phyloP scores from a whole-genome alignment of 2,113 vertebrate species.

The Pterocles burchelli region DNA sequence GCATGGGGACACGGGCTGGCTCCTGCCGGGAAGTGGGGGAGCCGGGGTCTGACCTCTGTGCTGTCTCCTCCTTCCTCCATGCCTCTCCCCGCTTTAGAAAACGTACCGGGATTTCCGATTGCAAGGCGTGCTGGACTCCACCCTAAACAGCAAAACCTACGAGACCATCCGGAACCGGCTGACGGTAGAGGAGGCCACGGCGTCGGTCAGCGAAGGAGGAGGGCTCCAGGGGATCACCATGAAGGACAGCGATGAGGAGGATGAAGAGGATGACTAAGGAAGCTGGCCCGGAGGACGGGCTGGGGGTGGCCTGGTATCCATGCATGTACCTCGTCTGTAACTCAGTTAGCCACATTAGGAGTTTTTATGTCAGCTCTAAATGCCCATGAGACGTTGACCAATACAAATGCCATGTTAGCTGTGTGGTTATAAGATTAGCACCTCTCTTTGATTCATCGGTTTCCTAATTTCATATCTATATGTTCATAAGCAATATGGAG shows the following conservation, averaged over 20 bases:
- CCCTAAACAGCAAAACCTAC: constrained; percentile 97
- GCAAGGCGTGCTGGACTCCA: constrained; percentile 99
- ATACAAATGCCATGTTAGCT: constrained; percentile 95
- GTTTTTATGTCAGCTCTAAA: constrained; percentile 92
- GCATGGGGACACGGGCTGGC: fast-evolving
- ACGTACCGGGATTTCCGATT: constrained; percentile 98
- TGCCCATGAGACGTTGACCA: constrained; percentile 92
- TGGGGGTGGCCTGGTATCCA: constrained; percentile 88
- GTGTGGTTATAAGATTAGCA: constrained; percentile 92
- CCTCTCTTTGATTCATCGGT: constrained; percentile 86
- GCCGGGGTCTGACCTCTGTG: neutral
- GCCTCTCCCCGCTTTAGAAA: constrained; percentile 81
- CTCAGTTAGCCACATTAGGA: constrained; percentile 97
- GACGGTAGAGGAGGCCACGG: constrained; percentile 94
- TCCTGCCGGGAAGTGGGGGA: neutral
- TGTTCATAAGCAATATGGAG: constrained; percentile 99
- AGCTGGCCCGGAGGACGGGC: constrained; percentile 67
- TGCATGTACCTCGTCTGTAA: constrained; percentile 97
- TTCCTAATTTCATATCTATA: constrained; percentile 91
- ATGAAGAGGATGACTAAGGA: constrained; percentile 87
- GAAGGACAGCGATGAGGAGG: constrained; percentile 98
- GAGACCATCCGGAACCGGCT: constrained; percentile 96
- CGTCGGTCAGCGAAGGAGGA: constrained; percentile 92
- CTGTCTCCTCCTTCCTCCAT: neutral
- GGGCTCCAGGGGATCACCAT: constrained; percentile 97